Evolutionary conservation across 2,113 vertebrate genomes (phyloP), one percentile per base, ranked within the genome.

Genomic region (Tympanuchus pallidicinctus): DNA sequence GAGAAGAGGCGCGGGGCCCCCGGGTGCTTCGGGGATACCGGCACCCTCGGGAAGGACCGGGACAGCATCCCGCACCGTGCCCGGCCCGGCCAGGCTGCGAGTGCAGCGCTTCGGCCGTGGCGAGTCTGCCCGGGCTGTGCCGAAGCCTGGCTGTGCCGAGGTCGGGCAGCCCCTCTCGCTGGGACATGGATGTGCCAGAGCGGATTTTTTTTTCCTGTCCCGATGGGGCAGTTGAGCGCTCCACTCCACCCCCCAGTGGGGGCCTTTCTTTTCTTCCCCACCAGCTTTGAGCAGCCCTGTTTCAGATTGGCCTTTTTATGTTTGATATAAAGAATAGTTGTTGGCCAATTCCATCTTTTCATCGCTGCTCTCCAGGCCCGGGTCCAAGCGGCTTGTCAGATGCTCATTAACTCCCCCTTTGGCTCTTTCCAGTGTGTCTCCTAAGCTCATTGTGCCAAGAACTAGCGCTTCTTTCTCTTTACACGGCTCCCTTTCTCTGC

Each of bases 371-470:
- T 98, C 97, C 97, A 98, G 98, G 98, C 98, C 98, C 95, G 97
- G 97, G 98, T 98, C 98, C 98, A 98, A 98, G 97, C 98, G 97
- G 98, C 98, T 98, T 98, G 98, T 98, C 98, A 98, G 98, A 98
- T 98, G 98, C 98, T 99, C 99, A 99, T 99, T 99, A 99, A 99
- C 98, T 98, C 98, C 98, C 97, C 98, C 98, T 98, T 98, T 98
- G 98, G 98, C 98, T 98, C 98, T 98, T 98, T 96, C 98, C 98
- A 98, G 98, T 98, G 98, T 98, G 98, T 98, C 98, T 98, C 97
- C 98, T 98, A 97, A 98, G 98, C 98, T 98, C 98, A 98, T 99
- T 99, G 98, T 99, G 98, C 98, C 98, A 98, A 98, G 98, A 98
- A 98, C 98, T 98, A 97, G 98, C 97, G 98, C 97, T 98, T 98